Percentiles rank a stretch among this genome's conserved stretches.
These are phyloP conservation scores for Willisornis vidua DNA, from an alignment of 2,113 vertebrate species.

Conservation along the genomic window DNA sequence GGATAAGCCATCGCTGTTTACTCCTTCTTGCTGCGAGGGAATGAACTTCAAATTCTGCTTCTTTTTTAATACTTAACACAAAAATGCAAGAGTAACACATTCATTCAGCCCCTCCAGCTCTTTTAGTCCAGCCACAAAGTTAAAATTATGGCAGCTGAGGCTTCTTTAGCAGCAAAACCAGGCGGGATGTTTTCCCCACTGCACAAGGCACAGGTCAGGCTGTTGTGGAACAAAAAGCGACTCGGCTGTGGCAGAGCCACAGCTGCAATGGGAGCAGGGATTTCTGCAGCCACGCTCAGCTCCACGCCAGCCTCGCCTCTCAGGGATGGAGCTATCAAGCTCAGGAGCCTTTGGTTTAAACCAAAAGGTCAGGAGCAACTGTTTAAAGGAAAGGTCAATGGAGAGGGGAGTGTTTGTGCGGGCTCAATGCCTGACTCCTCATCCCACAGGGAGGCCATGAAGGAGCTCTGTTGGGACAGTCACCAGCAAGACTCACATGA, in stretches of 20 bases:
- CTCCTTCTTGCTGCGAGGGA: not conserved
- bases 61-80: not conserved
- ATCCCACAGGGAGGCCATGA: rapidly evolving
- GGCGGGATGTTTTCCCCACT: not conserved
- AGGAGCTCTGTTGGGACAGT: not conserved
- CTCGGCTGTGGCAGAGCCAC: rapidly evolving
- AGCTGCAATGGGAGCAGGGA: not conserved
- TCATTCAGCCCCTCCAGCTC: not conserved
- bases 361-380: rapidly evolving
- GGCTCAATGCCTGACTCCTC: rapidly evolving
- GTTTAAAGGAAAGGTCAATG: not conserved
- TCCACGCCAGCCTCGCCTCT: not conserved
- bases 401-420: rapidly evolving
- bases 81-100: not conserved
- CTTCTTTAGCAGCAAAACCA: not conserved
- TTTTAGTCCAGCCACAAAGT: not conserved
- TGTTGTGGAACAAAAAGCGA: not conserved
- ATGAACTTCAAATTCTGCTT: not conserved
- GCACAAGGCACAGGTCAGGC: not conserved
- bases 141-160: not conserved
- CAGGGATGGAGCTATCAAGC: not conserved
- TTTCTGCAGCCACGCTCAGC: not conserved
- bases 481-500: rapidly evolving
- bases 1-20: not conserved
- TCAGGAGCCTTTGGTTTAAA: not conserved